A percentile compares a stretch with the other conserved stretches of the same genome.
Conservation (phyloP, 1,140 invertebrate species). For the Megathymus violae region DNA sequence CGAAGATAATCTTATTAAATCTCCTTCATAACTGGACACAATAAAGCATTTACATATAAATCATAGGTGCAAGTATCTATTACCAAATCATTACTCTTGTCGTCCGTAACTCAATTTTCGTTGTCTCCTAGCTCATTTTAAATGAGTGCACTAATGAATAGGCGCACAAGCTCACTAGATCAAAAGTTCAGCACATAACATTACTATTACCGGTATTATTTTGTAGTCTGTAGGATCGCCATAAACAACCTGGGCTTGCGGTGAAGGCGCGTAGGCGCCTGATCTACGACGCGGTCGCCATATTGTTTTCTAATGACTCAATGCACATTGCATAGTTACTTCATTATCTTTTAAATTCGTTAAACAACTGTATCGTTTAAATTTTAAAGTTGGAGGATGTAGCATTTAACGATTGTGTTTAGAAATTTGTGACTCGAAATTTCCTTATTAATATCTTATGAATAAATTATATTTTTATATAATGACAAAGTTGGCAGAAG, state of each 20-base stretch:
- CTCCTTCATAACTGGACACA: not conserved
- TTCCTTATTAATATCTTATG: too few relatives aligned
- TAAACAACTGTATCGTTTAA: too few relatives aligned
- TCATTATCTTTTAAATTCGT: conserved; percentile 30
- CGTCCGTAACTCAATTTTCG: conserved; percentile 7
- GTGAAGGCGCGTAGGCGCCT: conserved; percentile 69
- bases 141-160: conserved; percentile 31
- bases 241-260: conserved; percentile 66
- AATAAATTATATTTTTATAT: too few relatives aligned
- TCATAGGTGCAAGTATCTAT: conserved; percentile 6
- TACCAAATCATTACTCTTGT: conserved; percentile 25
- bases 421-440: too few relatives aligned
- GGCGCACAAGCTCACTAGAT: conserved; percentile 24
- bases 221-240: conserved; percentile 62
- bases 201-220: conserved; percentile 61
- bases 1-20: too few relatives aligned
- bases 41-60: not conserved
- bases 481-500: too few relatives aligned
- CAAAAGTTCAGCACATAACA: conserved; percentile 43
- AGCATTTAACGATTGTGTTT: too few relatives aligned
- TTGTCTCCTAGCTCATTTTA: conserved; percentile 29
- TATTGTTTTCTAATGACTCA: conserved; percentile 79
- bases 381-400: too few relatives aligned
- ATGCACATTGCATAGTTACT: conserved; percentile 39
- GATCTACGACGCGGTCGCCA: conserved; percentile 63